A percentile compares a stretch with the other conserved stretches of the same genome.
Evolutionary conservation across 2,797 vertebrate genomes (phyloP).

Genomic region (Alcedo quadribrachys): DNA sequence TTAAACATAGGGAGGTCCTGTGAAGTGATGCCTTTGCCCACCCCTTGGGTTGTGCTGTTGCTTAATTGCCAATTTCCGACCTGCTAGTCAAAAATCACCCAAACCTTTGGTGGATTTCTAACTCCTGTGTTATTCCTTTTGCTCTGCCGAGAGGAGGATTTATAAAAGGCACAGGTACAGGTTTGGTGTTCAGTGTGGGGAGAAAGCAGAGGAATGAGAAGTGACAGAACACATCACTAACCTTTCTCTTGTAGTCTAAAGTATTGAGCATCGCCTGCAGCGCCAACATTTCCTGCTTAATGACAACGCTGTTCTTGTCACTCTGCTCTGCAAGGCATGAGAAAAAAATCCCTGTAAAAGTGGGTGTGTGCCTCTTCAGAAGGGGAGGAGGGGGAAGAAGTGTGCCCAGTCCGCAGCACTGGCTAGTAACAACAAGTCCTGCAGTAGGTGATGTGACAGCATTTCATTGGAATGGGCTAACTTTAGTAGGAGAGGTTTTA

Average conservation of each 20-base stretch:
- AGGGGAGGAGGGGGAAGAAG: not conserved
- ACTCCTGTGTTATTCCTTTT: not conserved
- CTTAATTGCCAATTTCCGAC: not conserved
- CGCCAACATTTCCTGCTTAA: slow-evolving; percentile 90
- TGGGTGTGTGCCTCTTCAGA: not conserved
- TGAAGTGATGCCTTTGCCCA: not conserved
- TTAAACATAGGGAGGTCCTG: not conserved
- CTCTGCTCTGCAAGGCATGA: slow-evolving; percentile 79
- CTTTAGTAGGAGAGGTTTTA: not conserved
- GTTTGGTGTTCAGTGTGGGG: not conserved
- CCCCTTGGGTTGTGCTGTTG: not conserved
- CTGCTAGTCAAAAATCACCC: not conserved
- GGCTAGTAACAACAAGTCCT: not conserved
- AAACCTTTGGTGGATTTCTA: not conserved
- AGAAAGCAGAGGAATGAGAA: slow-evolving; percentile 39
- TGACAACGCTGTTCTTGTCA: slow-evolving; percentile 85
- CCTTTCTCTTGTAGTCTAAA: slow-evolving; percentile 96
- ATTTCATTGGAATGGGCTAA: not conserved
- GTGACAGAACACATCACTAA: slow-evolving; percentile 57
- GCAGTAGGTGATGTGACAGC: not conserved
- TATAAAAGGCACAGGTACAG: rapidly evolving
- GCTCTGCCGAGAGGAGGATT: not conserved
- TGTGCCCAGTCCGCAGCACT: not conserved
- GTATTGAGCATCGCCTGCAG: slow-evolving; percentile 95
- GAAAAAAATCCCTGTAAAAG: not conserved